Evolutionary conservation across 1,140 invertebrate genomes (phyloP).

Genomic region (Matsumurasca onukii): DNA sequence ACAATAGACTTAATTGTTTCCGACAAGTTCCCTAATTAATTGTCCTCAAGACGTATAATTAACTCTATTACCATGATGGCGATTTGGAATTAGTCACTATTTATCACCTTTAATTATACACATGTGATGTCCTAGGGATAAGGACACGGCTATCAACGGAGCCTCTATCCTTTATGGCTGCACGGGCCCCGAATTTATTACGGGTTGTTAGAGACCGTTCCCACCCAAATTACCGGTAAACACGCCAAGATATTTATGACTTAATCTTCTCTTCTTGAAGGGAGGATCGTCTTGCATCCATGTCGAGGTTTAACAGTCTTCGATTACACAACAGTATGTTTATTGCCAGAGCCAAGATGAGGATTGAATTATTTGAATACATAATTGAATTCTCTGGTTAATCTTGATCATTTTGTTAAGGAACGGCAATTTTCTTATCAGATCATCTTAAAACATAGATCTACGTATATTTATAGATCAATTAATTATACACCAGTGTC

Average conservation of each 20-base stretch:
- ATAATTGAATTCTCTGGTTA: too few species aligned
- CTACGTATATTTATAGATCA: too few species aligned
- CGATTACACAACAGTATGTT: too few species aligned
- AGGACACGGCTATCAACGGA: constrained; percentile 4
- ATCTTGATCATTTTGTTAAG: too few species aligned
- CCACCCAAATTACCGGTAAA: constrained; percentile 22
- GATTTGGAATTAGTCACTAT: constrained; percentile 22
- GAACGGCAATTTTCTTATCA: too few species aligned
- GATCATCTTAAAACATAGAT: too few species aligned
- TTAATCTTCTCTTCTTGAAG: constrained; percentile 19
- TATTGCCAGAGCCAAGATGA: too few species aligned
- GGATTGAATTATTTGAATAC: too few species aligned
- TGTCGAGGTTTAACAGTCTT: too few species aligned
- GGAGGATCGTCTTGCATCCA: too few species aligned
- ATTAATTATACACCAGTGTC: too few species aligned
- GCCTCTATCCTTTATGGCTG: constrained; percentile 14
- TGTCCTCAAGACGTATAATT: constrained; percentile 18
- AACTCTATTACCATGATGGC: constrained; percentile 23
- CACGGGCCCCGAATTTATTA: constrained; percentile 23
- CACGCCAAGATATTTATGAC: constrained; percentile 21
- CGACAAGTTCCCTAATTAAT: constrained; percentile 27
- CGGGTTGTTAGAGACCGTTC: constrained; percentile 20
- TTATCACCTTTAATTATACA: constrained; percentile 23
- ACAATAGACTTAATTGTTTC: constrained; percentile 25
- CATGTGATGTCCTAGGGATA: constrained; percentile 13